Evolutionary conservation across 2,113 vertebrate species (phyloP), one percentile per base, ranked within the genome.

Genomic region (Carassius gibelio): DNA sequence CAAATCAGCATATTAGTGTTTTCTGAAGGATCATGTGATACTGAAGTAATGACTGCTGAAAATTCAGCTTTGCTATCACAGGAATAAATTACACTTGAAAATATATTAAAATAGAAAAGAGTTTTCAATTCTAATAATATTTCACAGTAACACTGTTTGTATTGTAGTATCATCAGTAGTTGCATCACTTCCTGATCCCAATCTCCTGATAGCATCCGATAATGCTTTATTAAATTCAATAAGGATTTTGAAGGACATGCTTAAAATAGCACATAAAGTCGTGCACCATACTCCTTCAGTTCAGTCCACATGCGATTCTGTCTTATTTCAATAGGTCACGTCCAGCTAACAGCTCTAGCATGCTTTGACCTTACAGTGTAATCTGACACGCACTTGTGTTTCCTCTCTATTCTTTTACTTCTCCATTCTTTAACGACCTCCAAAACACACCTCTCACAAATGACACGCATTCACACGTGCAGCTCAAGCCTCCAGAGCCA

Each of bases 401-500:
- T 21, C 8, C 2, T 17, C 26, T 78, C 30, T 59, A 9, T 36
- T 61, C 36, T 10, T 38, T 42, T 21, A 71, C 68, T 71, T 71
- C 68, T 71, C 34, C 17, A 42, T 42, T 71, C 4, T n/a, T 61
- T 4, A 79, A 42, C 13, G 34, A 66, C 17, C 83, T 77, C 57
- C 66, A 45, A 45, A 59, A 66, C 57, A 61, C 38, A 30, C 34
- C 34, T 68, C 34, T 15, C 8, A 3, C 21, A 30, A 38, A 7
- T 55, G n/a, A 64, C 38, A 50, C 30, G 26, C 23, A 50, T 48
- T 62, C 55, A 59, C 38, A 75, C 14, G 5, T 17, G 15, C 52
- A 55, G 52, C 52, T 5, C 52, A 17, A 59, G 15, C 86, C 88
- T 45, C 88, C 88, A 86, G 90, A 91, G 89, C 84, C 81, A 78